phyloP scores from a whole-genome alignment of 2,888 invertebrate species.

The Hypercompe scribonia region DNA sequence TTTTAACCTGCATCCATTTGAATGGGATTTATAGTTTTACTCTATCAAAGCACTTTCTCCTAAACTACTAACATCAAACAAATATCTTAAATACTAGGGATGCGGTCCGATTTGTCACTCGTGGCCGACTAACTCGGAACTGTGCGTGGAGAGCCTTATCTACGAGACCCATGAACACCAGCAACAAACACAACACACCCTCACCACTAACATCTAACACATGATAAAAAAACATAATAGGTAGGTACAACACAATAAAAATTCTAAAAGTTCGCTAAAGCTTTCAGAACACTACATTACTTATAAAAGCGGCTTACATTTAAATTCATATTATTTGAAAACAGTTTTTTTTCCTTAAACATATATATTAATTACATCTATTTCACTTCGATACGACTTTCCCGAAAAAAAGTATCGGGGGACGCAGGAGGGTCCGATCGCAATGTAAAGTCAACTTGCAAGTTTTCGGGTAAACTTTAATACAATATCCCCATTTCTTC shows the following conservation, averaged over 20 bases:
- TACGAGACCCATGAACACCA: slow-evolving; percentile 15
- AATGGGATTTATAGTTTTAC: slow-evolving; percentile 55
- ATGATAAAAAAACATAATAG: slow-evolving; percentile 57
- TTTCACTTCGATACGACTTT: slow-evolving; percentile 38
- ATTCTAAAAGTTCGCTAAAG: slow-evolving; percentile 76
- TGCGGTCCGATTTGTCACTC: slow-evolving; percentile 20
- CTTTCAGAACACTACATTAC: slow-evolving; percentile 71
- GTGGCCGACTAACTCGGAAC: slow-evolving; percentile 12
- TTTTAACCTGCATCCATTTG: slow-evolving; percentile 53
- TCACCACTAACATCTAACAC: slow-evolving; percentile 57
- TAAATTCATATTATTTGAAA: slow-evolving; percentile 25
- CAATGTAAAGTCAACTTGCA: slow-evolving; percentile 54
- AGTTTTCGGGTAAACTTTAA: slow-evolving; percentile 59
- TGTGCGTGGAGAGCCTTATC: neutral
- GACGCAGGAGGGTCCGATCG: slow-evolving; percentile 45
- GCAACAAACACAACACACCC: slow-evolving; percentile 27
- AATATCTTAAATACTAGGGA: slow-evolving; percentile 55
- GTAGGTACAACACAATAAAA: slow-evolving; percentile 61
- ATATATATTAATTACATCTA: slow-evolving; percentile 36
- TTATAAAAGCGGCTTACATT: slow-evolving; percentile 65
- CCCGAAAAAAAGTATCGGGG: slow-evolving; percentile 75
- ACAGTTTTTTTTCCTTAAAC: slow-evolving; percentile 1
- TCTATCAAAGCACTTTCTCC: slow-evolving; percentile 83
- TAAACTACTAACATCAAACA: slow-evolving; percentile 82
- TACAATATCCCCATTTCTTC: slow-evolving; percentile 63